A percentile compares a stretch with the other conserved stretches of the same genome.
Evolutionary conservation across 2,888 invertebrate genomes (phyloP).

Genomic region (Lacanobia wlatinum): DNA sequence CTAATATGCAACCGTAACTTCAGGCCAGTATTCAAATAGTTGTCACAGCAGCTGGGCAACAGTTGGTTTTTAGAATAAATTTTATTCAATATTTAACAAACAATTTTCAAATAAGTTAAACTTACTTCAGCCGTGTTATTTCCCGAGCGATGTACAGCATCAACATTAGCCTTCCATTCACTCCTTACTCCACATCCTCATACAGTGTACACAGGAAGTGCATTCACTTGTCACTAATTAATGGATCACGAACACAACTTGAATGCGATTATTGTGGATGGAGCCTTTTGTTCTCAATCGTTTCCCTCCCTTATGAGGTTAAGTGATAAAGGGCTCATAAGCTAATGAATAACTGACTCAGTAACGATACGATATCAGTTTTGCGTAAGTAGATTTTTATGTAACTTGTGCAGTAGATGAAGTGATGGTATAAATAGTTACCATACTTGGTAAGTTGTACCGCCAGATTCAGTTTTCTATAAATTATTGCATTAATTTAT

Average conservation of each 20-base stretch:
- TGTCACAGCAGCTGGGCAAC: no score
- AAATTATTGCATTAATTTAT: no score
- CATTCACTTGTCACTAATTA: conserved; percentile 77
- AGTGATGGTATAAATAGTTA: background rate
- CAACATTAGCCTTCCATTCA: conserved; percentile 14
- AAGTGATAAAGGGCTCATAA: conserved; percentile 28
- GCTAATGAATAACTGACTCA: conserved; percentile 42
- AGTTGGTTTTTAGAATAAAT: no score
- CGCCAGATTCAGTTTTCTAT: background rate
- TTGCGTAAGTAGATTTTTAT: conserved; percentile 22
- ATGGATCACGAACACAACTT: conserved; percentile 67
- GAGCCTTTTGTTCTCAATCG: conserved; percentile 44
- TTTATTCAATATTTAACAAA: no score
- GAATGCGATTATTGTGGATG: conserved; percentile 60
- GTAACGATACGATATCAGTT: conserved; percentile 17
- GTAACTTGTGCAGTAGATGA: background rate
- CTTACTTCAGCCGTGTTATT: background rate
- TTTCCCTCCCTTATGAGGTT: conserved; percentile 55
- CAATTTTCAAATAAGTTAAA: no score
- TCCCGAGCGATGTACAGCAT: background rate
- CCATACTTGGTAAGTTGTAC: background rate
- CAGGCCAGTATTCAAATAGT: no score
- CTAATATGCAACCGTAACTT: no score
- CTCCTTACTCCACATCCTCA: conserved; percentile 6
- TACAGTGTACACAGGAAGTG: conserved; percentile 69